A percentile compares a stretch with the other conserved stretches of the same genome.
These are phyloP conservation scores for Tyrannus savana DNA, from an alignment of 2,113 vertebrate species.

Conservation along the genomic window DNA sequence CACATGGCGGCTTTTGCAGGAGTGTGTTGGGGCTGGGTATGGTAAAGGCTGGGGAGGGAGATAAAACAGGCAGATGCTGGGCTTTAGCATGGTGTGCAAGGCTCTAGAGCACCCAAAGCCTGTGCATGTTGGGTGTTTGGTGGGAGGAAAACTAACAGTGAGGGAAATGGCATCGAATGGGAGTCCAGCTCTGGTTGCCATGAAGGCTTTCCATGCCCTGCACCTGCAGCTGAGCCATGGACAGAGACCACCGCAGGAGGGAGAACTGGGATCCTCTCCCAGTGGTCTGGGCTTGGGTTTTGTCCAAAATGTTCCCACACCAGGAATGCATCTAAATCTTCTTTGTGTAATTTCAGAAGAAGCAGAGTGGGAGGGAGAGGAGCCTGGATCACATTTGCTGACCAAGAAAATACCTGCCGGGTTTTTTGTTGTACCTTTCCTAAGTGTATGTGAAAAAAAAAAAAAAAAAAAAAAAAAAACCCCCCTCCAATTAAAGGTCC, in stretches of 20 bases:
- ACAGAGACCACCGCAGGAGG: background rate
- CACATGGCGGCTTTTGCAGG: fast-evolving
- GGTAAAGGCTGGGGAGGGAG: background rate
- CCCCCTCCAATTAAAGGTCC: background rate
- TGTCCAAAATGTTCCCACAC: background rate
- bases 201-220: background rate
- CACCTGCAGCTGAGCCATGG: background rate
- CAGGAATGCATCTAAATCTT: background rate
- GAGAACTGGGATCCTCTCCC: background rate
- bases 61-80: background rate
- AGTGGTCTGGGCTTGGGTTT: background rate
- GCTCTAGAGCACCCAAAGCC: background rate
- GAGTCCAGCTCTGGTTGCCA: background rate
- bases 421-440: background rate
- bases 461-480: no score
- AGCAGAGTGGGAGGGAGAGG: background rate
- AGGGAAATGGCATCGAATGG: fast-evolving
- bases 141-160: background rate
- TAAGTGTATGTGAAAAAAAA: background rate
- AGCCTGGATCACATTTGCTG: background rate
- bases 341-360: background rate
- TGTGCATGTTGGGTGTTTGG: fast-evolving
- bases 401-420: background rate
- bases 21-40: background rate
- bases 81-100: background rate